Evolutionary conservation across 2,797 vertebrate genomes (phyloP), one percentile per base, ranked within the genome.

Genomic region (Chloroceryle amazona): DNA sequence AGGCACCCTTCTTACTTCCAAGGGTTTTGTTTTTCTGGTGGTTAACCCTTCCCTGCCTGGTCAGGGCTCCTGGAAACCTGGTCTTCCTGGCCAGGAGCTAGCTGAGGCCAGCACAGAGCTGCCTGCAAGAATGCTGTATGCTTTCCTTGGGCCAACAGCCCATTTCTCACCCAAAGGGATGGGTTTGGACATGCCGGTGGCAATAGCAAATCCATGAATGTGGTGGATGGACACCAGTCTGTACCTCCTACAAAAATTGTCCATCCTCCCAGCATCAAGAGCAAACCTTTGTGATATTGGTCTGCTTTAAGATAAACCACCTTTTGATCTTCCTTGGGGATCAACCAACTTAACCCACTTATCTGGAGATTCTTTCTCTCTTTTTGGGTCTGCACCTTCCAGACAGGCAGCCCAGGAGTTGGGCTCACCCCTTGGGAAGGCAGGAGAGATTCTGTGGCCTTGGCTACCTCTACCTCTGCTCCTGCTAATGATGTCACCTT

Each of bases 31-130:
- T 28, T 63, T 76, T 11, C 12, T 1, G 0, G 18, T 35, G 25
- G 7, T 90, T 95, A 95, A 95, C 70, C 74, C 85, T 89, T 93
- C 88, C 81, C 51, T 81, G 13, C 18, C 51, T 35, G 17, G 25
- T 26, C 2, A 1, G 11, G 20, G 2, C 3, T 51, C 10, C 4
- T 19, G 10, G 39, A 55, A 13, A 47, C 13, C 11, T 28, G 51
- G 31, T 62, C 55, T 89, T 55, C 62, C 84, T 9, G 35, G n/a
- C 11, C n/a, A 7, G 49, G 39, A 72, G 5, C 15, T 21, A n/a
- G 25, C 42, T 4, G 6, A 46, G 66, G 74, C 37, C 35, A n/a
- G 11, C 81, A n/a, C n/a, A 26, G 63, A 89, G 31, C 37, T 1
- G 0, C 46, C 31, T 47, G 41, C 17, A 31, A 46, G 63, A 25